Conservation (phyloP, 2,113 vertebrate species). For the Zootoca vivipara region DNA sequence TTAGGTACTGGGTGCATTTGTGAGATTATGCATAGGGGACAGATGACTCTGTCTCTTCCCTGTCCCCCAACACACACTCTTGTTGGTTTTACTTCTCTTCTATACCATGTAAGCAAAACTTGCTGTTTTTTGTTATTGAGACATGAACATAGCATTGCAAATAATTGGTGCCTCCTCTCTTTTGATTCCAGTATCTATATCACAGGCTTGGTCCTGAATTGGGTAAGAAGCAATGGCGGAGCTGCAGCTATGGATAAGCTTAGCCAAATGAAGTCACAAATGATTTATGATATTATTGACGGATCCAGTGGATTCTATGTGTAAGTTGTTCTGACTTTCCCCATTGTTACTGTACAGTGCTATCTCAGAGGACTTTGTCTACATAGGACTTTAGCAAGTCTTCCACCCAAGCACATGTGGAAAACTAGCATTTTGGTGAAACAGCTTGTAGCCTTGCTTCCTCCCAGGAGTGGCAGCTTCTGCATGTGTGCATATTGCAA, state of each 20-base stretch:
- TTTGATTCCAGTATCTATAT: constrained; percentile 87
- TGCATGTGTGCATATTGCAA: not conserved
- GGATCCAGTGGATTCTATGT: constrained; percentile 89
- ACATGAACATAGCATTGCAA: not conserved
- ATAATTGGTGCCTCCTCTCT: not conserved
- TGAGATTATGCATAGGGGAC: not conserved
- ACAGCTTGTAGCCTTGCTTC: not conserved
- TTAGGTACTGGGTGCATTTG: not conserved
- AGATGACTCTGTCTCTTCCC: not conserved
- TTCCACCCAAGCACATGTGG: not conserved
- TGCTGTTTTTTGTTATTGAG: not conserved
- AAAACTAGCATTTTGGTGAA: not conserved
- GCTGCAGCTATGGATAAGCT: constrained; percentile 85
- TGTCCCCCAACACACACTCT: not conserved
- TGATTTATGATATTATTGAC: constrained; percentile 91
- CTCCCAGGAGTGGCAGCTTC: not conserved
- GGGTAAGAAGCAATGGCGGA: constrained; percentile 92
- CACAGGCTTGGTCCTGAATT: constrained; percentile 91
- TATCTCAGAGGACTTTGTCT: not conserved
- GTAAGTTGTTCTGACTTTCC: constrained; percentile 78
- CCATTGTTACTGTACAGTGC: constrained; percentile 21
- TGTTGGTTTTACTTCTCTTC: not conserved
- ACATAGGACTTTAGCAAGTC: not conserved
- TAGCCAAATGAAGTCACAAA: constrained; percentile 85
- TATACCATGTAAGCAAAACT: not conserved